Evolutionary conservation across 2,888 invertebrate species (phyloP).

Genomic region (Pachycephus smyrnensis): DNA sequence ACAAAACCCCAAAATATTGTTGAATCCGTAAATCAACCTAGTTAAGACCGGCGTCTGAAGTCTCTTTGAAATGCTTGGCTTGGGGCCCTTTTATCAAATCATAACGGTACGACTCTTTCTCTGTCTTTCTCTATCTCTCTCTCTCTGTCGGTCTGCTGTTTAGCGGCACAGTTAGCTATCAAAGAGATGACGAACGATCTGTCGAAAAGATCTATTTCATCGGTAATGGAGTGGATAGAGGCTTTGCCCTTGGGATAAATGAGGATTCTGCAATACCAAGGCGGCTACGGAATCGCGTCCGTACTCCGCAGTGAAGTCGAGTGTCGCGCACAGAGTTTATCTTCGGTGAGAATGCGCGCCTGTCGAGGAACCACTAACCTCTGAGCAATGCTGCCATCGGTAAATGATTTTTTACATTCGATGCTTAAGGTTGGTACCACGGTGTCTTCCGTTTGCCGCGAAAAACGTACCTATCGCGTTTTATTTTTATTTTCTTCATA

Average conservation of each 20-base stretch:
- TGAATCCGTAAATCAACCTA: slow-evolving; percentile 23
- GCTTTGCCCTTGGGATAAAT: not conserved
- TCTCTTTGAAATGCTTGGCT: slow-evolving; percentile 16
- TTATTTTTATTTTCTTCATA: not conserved
- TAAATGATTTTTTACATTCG: not conserved
- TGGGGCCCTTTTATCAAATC: slow-evolving; percentile 21
- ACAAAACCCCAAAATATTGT: slow-evolving; percentile 26
- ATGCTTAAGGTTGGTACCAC: not conserved
- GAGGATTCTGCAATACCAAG: not conserved
- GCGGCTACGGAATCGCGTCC: not conserved
- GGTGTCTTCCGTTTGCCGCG: not conserved
- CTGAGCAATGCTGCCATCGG: not conserved
- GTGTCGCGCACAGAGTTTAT: not conserved
- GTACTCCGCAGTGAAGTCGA: not conserved
- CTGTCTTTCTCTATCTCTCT: not conserved
- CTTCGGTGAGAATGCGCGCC: not conserved
- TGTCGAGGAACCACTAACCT: not conserved
- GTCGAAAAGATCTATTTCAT: slow-evolving; percentile 7
- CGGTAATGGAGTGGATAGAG: slow-evolving; percentile 7
- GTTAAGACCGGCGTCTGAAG: slow-evolving; percentile 14
- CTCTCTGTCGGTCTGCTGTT: slow-evolving; percentile 2
- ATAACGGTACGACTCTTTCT: slow-evolving; percentile 9
- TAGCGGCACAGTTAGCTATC: slow-evolving; percentile 3
- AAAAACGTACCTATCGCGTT: not conserved
- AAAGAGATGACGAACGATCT: slow-evolving; percentile 7